phyloP scores from a whole-genome alignment of 1,140 invertebrate genomes.

The Gonatopus flavifemur region DNA sequence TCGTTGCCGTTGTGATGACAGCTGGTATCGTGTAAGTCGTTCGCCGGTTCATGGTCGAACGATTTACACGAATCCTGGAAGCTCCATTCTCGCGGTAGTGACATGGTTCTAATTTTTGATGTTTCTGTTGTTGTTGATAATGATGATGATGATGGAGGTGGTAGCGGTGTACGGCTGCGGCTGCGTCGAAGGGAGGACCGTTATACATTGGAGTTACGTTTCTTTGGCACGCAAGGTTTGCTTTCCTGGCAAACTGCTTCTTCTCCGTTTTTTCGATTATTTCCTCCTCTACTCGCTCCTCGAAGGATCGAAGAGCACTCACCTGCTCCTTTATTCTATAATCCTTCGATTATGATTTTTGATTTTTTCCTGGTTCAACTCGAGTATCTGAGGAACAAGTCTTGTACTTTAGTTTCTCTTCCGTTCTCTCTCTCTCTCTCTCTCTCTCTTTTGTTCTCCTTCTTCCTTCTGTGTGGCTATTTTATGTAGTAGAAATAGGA shows the following conservation, averaged over 20 bases:
- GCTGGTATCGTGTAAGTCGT: conserved; percentile 34
- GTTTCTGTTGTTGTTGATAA: conserved; percentile 11
- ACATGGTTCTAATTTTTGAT: conserved; percentile 57
- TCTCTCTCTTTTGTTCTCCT: conserved; percentile 3
- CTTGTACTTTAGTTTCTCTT: too few relatives aligned
- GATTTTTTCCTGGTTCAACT: too few relatives aligned
- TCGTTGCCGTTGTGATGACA: conserved; percentile 31
- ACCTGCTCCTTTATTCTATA: conserved; percentile 15
- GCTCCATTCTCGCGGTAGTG: conserved; percentile 65
- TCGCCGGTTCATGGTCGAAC: conserved; percentile 41
- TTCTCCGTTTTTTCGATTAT: too few relatives aligned
- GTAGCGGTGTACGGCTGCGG: too few relatives aligned
- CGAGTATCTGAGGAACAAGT: too few relatives aligned
- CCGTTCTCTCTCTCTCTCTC: conserved; percentile 7
- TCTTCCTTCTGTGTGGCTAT: not conserved
- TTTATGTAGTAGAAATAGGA: too few relatives aligned
- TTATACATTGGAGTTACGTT: conserved; percentile 56
- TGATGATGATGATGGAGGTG: not conserved
- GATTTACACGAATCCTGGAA: conserved; percentile 61
- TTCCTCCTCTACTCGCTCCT: not conserved
- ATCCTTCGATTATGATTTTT: too few relatives aligned
- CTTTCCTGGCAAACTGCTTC: conserved; percentile 3
- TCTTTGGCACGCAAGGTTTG: conserved; percentile 33
- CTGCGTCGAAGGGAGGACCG: conserved; percentile 45
- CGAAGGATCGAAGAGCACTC: too few relatives aligned